A percentile compares a stretch with the other conserved stretches of the same genome.
Conservation (phyloP, 2,797 vertebrate genomes). For the Calcarius lapponicus region DNA sequence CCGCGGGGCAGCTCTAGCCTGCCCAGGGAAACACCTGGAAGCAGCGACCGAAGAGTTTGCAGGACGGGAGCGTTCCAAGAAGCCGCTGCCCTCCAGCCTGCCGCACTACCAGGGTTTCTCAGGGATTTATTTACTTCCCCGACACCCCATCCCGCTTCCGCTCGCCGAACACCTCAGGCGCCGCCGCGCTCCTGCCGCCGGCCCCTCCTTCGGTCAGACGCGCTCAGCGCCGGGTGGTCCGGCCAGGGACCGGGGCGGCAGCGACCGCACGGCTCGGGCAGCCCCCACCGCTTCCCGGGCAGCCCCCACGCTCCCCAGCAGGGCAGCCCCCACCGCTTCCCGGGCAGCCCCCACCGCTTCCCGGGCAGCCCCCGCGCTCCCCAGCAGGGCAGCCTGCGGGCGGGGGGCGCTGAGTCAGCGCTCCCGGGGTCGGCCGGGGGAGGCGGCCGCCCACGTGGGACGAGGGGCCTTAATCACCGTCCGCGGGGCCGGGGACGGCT, state of each 20-base stretch:
- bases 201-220: not conserved
- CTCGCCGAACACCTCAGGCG: not conserved
- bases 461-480: not conserved
- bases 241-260: not conserved
- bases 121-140: not conserved
- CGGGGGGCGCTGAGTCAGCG: not conserved
- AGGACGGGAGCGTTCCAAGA: rapidly evolving
- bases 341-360: too few relatives aligned
- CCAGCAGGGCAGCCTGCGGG: too few relatives aligned
- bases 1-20: rapidly evolving
- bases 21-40: not conserved
- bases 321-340: not conserved
- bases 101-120: not conserved
- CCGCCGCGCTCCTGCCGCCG: not conserved
- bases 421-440: not conserved
- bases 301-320: too few relatives aligned
- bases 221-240: not conserved
- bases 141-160: not conserved
- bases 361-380: not conserved
- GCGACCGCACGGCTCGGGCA: not conserved
- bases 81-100: not conserved
- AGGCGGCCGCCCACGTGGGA: not conserved
- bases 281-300: not conserved
- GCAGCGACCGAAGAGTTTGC: rapidly evolving
- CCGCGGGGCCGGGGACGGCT: not conserved